These are phyloP conservation scores for Liasis olivaceus DNA, from an alignment of 2,797 vertebrate genomes.

Conservation along the genomic window DNA sequence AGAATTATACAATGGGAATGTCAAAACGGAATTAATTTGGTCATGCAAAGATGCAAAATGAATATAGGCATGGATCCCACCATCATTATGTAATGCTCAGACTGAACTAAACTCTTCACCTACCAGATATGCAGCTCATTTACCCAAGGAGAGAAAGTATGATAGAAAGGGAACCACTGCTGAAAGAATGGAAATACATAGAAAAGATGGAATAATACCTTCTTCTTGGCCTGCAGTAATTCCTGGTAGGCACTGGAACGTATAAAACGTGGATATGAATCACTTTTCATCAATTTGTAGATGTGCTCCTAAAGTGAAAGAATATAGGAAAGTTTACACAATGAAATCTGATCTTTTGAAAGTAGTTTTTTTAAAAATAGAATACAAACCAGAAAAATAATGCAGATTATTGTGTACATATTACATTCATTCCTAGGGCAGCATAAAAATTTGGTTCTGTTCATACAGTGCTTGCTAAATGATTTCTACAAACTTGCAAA, in stretches of 20 bases:
- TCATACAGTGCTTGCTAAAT: neutral
- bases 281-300: constrained; percentile 99
- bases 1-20: constrained; percentile 65
- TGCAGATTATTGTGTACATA: neutral
- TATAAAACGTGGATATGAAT: constrained; percentile 98
- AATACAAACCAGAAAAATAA: neutral
- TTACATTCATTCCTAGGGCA: neutral
- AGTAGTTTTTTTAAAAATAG: neutral
- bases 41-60: constrained; percentile 66
- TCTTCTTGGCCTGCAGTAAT: constrained; percentile 98
- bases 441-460: too few relatives aligned
- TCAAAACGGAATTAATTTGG: constrained; percentile 62
- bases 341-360: neutral
- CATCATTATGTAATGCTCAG: constrained; percentile 67
- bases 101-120: constrained; percentile 66
- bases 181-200: constrained; percentile 67
- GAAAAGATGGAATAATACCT: constrained; percentile 82
- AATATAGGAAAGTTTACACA: constrained; percentile 23
- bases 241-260: constrained; percentile 99
- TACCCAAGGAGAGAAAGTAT: constrained; percentile 64
- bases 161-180: constrained; percentile 64
- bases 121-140: constrained; percentile 70
- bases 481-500: neutral
- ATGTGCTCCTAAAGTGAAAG: constrained; percentile 88
- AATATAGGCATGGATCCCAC: constrained; percentile 64